A percentile compares a stretch with the other conserved stretches of the same genome.
Evolutionary conservation across 2,888 invertebrate genomes (phyloP).

Genomic region (Drosophila meridionalis): DNA sequence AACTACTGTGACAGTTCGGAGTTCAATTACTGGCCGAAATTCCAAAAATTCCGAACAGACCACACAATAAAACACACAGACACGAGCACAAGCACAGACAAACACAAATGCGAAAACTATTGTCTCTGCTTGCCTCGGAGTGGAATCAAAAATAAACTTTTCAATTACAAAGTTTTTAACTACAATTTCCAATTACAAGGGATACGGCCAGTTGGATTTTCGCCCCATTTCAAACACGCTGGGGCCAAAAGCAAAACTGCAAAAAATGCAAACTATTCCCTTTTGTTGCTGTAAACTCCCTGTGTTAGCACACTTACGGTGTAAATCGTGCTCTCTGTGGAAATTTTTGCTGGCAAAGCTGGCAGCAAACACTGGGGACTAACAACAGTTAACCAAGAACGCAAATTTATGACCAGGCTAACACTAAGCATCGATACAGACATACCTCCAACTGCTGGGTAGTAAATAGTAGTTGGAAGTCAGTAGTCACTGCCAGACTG

Average conservation of each 20-base stretch:
- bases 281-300: slow-evolving; percentile 7
- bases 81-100: slow-evolving; percentile 36
- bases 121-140: slow-evolving; percentile 24
- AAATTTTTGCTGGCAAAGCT: slow-evolving; percentile 37
- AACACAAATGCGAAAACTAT: slow-evolving; percentile 43
- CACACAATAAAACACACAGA: slow-evolving; percentile 19
- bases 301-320: background rate
- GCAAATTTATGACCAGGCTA: slow-evolving; percentile 66
- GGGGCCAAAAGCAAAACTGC: slow-evolving; percentile 3
- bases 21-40: slow-evolving; percentile 70
- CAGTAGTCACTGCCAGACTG: slow-evolving; percentile 20
- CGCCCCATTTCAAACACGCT: slow-evolving; percentile 19
- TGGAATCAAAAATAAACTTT: slow-evolving; percentile 71
- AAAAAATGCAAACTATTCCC: background rate
- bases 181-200: slow-evolving; percentile 78
- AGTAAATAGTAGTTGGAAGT: slow-evolving; percentile 20
- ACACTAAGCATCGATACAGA: slow-evolving; percentile 46
- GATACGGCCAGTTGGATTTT: slow-evolving; percentile 38
- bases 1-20: slow-evolving; percentile 62
- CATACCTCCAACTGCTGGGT: background rate
- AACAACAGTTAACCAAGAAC: slow-evolving; percentile 68
- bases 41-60: slow-evolving; percentile 50
- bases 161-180: slow-evolving; percentile 69
- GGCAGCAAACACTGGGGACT: slow-evolving; percentile 36
- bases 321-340: slow-evolving; percentile 40